A percentile compares a stretch with the other conserved stretches of the same genome.
Evolutionary conservation across 1,140 invertebrate genomes (phyloP).

Genomic region (Armadillidium nasatum): DNA sequence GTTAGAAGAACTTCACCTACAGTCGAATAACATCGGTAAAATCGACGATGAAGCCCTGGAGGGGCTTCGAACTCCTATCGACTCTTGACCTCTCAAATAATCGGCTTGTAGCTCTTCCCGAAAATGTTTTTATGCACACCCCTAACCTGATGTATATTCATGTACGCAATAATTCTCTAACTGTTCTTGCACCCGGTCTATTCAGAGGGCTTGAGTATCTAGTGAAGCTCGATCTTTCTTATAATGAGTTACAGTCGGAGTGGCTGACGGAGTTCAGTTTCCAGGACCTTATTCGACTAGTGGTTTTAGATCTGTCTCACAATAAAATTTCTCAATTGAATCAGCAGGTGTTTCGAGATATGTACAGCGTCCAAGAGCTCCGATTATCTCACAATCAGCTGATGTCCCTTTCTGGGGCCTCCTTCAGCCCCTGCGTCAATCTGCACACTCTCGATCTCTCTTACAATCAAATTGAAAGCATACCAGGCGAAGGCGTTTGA

Average conservation of each 20-base stretch:
- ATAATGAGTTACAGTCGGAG: constrained; percentile 50
- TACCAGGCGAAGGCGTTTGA: constrained; percentile 72
- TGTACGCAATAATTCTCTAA: constrained; percentile 61
- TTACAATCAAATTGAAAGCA: constrained; percentile 68
- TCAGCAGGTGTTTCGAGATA: constrained; percentile 66
- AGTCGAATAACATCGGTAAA: constrained; percentile 60
- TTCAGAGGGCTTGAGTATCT: constrained; percentile 67
- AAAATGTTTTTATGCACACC: constrained; percentile 56
- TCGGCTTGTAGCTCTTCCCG: constrained; percentile 63
- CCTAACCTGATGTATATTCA: constrained; percentile 68
- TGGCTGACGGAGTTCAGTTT: constrained; percentile 64
- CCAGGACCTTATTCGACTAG: constrained; percentile 75
- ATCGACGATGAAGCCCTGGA: constrained; percentile 42
- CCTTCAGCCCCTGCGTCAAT: constrained; percentile 76
- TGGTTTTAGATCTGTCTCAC: constrained; percentile 76
- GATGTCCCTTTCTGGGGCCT: constrained; percentile 69
- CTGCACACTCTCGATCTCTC: constrained; percentile 73
- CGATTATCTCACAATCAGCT: constrained; percentile 73
- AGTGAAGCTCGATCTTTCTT: constrained; percentile 66
- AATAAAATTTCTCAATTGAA: constrained; percentile 76
- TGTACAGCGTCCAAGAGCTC: constrained; percentile 75
- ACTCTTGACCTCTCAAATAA: constrained; percentile 77
- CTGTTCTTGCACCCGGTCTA: constrained; percentile 74
- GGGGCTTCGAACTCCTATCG: constrained; percentile 49
- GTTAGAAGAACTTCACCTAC: constrained; percentile 61